A percentile compares a stretch with the other conserved stretches of the same genome.
Evolutionary conservation across 2,797 vertebrate species (phyloP).

Genomic region (Erpetoichthys calabaricus): DNA sequence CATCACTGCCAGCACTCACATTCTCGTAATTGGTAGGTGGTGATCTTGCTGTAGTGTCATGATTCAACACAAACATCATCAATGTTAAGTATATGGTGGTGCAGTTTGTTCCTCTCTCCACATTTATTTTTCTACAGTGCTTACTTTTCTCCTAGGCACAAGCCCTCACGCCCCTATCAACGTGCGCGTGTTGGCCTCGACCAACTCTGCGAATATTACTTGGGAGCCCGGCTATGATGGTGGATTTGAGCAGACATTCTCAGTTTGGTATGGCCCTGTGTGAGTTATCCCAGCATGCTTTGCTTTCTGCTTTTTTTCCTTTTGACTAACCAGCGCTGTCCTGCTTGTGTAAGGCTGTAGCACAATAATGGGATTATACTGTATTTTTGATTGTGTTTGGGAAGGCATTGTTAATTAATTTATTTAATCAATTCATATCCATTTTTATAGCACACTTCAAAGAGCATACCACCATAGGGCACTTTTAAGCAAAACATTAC

Average conservation of each 20-base stretch:
- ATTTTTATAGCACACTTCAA: too few relatives aligned
- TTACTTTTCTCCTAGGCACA: slow-evolving; percentile 58
- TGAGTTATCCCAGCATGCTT: slow-evolving; percentile 90
- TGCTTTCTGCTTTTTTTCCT: slow-evolving; percentile 83
- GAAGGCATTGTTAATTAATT: background rate
- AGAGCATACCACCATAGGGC: too few relatives aligned
- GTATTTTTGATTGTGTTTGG: slow-evolving; percentile 3
- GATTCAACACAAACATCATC: background rate
- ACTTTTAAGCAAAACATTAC: too few relatives aligned
- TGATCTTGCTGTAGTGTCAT: too few relatives aligned
- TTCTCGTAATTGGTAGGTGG: slow-evolving; percentile 83
- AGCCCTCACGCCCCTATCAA: slow-evolving; percentile 90
- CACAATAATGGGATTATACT: background rate
- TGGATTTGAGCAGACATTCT: slow-evolving; percentile 98
- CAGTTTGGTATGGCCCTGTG: slow-evolving; percentile 99
- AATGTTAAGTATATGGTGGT: background rate
- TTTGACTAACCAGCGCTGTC: slow-evolving; percentile 16
- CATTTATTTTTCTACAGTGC: background rate
- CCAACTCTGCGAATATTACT: slow-evolving; percentile 91
- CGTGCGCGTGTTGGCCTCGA: slow-evolving; percentile 77
- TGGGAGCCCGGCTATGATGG: slow-evolving; percentile 97
- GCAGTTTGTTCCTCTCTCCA: background rate
- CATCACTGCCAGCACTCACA: slow-evolving; percentile 98
- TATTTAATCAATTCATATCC: background rate
- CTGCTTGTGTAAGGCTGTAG: slow-evolving; percentile 13